These are phyloP conservation scores for Anodontia alba DNA, from an alignment of 2,888 invertebrate species.

Conservation along the genomic window DNA sequence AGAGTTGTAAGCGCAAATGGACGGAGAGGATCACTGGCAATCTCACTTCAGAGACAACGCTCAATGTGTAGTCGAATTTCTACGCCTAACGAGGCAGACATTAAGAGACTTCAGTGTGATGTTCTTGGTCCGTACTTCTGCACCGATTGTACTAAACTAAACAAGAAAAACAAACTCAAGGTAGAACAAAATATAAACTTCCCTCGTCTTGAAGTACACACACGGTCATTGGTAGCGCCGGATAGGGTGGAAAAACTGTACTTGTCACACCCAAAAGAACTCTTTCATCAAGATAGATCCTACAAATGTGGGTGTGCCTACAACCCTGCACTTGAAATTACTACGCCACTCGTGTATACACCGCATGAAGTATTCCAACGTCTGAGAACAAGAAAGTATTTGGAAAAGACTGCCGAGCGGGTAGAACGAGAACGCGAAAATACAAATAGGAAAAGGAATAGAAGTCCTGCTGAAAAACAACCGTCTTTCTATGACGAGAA, in stretches of 20 bases:
- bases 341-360: conserved; percentile 61
- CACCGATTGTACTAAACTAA: conserved; percentile 66
- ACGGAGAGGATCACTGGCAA: conserved; percentile 20
- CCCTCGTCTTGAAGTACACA: conserved; percentile 65
- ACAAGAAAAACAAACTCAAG: conserved; percentile 42
- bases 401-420: background rate
- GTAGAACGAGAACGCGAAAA: background rate
- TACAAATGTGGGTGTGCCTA: conserved; percentile 60
- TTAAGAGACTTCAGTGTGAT: conserved; percentile 62
- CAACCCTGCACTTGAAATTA: conserved; percentile 51
- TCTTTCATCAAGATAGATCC: conserved; percentile 46
- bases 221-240: conserved; percentile 68
- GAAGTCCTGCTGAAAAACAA: background rate
- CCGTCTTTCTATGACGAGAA: conserved; percentile 52
- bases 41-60: conserved; percentile 45
- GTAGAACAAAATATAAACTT: conserved; percentile 58
- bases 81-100: conserved; percentile 13
- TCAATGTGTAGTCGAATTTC: conserved; percentile 58
- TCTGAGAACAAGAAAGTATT: conserved; percentile 51
- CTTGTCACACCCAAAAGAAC: conserved; percentile 52
- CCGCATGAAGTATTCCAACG: conserved; percentile 64
- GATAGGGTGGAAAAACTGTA: conserved; percentile 61
- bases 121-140: conserved; percentile 69
- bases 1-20: conserved; percentile 64
- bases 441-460: background rate